Percentiles rank a stretch among this genome's conserved stretches.
Evolutionary conservation across 2,888 invertebrate species (phyloP).

Genomic region (Lysandra coridon): DNA sequence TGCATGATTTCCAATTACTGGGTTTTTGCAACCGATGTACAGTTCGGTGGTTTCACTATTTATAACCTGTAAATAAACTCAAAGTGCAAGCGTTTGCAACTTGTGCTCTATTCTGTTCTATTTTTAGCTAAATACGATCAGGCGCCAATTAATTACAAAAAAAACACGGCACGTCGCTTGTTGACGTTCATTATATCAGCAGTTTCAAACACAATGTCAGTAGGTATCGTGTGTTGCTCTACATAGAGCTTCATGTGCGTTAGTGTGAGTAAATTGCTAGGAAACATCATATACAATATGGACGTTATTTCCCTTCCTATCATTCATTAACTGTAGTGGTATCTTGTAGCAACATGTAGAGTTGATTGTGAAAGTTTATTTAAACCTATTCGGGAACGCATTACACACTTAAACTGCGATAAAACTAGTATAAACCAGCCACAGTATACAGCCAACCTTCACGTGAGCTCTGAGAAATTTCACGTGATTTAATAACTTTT

Average conservation of each 20-base stretch:
- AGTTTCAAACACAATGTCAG: background rate
- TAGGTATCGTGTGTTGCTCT: background rate
- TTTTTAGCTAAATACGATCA: slow-evolving; percentile 25
- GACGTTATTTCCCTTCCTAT: background rate
- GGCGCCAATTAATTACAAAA: slow-evolving; percentile 27
- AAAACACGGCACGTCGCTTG: slow-evolving; percentile 7
- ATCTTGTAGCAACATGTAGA: slow-evolving; percentile 3
- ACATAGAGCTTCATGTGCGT: background rate
- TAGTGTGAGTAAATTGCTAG: background rate
- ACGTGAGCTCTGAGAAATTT: slow-evolving; percentile 14
- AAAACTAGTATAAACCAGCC: slow-evolving; percentile 17
- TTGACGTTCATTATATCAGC: slow-evolving; percentile 7
- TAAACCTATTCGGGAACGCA: background rate
- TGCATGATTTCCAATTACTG: slow-evolving; percentile 8
- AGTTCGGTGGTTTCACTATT: slow-evolving; percentile 8
- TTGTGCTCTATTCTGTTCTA: slow-evolving; percentile 28
- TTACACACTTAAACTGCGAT: slow-evolving; percentile 8
- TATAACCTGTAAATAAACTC: slow-evolving; percentile 20
- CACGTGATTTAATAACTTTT: slow-evolving; percentile 23
- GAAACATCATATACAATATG: background rate
- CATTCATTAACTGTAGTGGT: background rate
- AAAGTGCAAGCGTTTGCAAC: slow-evolving; percentile 3
- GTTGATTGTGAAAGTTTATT: slow-evolving; percentile 27
- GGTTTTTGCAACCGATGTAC: background rate
- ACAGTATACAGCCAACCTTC: background rate